Percentiles rank a stretch among this genome's conserved stretches.
Evolutionary conservation across 2,888 invertebrate species (phyloP).

Genomic region (Yponomeuta cagnagella): DNA sequence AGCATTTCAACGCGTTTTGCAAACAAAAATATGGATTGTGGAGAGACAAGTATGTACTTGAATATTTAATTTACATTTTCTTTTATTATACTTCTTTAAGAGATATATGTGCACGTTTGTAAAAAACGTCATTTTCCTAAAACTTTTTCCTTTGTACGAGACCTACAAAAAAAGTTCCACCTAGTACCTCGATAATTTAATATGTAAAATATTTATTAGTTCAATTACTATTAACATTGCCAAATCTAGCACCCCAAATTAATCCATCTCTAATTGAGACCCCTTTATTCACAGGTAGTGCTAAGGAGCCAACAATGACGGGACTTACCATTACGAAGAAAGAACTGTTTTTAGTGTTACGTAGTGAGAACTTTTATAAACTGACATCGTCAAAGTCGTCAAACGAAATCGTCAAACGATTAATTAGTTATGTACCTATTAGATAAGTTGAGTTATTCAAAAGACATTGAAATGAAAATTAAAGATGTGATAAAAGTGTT

Average conservation of each 20-base stretch:
- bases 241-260: slow-evolving; percentile 3
- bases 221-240: slow-evolving; percentile 5
- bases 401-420: too few relatives aligned
- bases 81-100: slow-evolving; percentile 7
- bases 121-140: neutral
- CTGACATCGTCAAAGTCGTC: too few relatives aligned
- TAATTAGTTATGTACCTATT: too few relatives aligned
- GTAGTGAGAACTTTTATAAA: neutral
- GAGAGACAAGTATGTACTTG: slow-evolving; percentile 7
- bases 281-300: slow-evolving; percentile 6
- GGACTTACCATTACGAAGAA: slow-evolving; percentile 5
- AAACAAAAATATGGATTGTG: slow-evolving; percentile 2
- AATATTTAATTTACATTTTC: neutral
- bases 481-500: slow-evolving; percentile 2
- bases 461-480: slow-evolving; percentile 1
- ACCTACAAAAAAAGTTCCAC: slow-evolving; percentile 8
- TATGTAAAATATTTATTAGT: slow-evolving; percentile 1
- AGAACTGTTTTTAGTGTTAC: slow-evolving; percentile 7
- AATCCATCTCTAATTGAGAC: slow-evolving; percentile 5
- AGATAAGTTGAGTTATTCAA: neutral
- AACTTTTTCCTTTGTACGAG: slow-evolving; percentile 2
- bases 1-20: slow-evolving; percentile 6
- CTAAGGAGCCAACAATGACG: slow-evolving; percentile 6
- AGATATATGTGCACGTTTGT: neutral
- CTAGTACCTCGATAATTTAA: slow-evolving; percentile 6